These are phyloP conservation scores for Lamellibrachia columna DNA, from an alignment of 2,888 invertebrate genomes.

Conservation along the genomic window DNA sequence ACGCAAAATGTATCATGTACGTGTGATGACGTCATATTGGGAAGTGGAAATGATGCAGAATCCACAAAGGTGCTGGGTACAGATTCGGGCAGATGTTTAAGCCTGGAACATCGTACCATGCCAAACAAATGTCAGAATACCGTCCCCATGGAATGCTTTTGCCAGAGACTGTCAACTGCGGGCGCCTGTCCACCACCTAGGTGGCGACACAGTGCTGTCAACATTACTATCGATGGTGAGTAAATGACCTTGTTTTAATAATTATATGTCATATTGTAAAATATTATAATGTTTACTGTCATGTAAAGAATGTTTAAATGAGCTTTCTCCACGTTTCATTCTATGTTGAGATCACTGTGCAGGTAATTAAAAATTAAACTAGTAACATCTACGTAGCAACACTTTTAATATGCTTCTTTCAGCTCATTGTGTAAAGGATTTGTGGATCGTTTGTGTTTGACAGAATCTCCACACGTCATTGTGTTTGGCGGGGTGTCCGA, in stretches of 20 bases:
- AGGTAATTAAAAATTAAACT: background rate
- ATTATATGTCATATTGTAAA: background rate
- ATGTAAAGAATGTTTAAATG: background rate
- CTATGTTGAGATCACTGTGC: background rate
- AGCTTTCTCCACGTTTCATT: background rate
- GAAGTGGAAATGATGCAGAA: background rate
- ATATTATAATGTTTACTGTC: background rate
- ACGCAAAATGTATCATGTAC: background rate
- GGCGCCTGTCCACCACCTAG: slow-evolving; percentile 50
- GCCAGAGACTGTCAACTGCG: background rate
- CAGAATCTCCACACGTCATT: background rate
- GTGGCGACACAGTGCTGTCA: slow-evolving; percentile 63
- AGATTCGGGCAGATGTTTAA: background rate
- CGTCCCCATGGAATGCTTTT: background rate
- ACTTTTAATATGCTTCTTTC: background rate
- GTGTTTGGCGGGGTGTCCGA: slow-evolving; percentile 10
- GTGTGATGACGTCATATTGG: background rate
- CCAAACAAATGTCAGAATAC: background rate
- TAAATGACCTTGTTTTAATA: background rate
- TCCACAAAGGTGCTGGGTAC: no score
- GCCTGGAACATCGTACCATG: background rate
- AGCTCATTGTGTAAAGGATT: background rate
- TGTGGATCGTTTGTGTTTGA: background rate
- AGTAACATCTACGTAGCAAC: background rate
- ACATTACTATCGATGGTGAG: background rate